phyloP scores from a whole-genome alignment of 2,113 vertebrate species.

The Pomatostomus ruficeps region DNA sequence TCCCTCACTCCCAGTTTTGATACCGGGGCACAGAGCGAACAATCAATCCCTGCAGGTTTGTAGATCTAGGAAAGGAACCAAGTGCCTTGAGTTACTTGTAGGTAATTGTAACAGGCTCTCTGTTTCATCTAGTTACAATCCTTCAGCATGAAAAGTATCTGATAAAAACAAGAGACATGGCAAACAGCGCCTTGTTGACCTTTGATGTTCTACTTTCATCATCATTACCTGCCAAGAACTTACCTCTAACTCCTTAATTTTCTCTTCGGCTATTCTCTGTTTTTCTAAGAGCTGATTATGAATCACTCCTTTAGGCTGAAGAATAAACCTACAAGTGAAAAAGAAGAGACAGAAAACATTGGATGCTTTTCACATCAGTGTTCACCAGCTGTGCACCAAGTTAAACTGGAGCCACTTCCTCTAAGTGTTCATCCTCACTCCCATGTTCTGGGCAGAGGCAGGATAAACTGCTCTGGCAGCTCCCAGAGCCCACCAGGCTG shows the following conservation, averaged over 20 bases:
- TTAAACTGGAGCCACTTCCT: background rate
- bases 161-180: background rate
- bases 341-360: background rate
- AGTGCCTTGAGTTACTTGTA: background rate
- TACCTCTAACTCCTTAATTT: constrained; percentile 96
- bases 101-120: background rate
- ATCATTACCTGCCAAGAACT: constrained; percentile 22
- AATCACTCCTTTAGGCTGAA: constrained; percentile 90
- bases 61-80: background rate
- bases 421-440: background rate
- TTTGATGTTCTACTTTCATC: background rate
- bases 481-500: background rate
- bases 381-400: background rate
- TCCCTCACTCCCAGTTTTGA: background rate
- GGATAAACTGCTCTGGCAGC: background rate
- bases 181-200: background rate
- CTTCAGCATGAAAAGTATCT: background rate
- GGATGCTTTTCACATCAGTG: background rate
- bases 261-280: constrained; percentile 92
- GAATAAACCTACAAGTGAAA: constrained; percentile 85
- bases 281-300: constrained; percentile 88
- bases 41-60: background rate
- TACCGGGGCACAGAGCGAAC: rapidly evolving
- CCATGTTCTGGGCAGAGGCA: background rate
- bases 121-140: background rate